A percentile compares a stretch with the other conserved stretches of the same genome.
phyloP scores from a whole-genome alignment of 2,797 vertebrate genomes.

The Erithacus rubecula region DNA sequence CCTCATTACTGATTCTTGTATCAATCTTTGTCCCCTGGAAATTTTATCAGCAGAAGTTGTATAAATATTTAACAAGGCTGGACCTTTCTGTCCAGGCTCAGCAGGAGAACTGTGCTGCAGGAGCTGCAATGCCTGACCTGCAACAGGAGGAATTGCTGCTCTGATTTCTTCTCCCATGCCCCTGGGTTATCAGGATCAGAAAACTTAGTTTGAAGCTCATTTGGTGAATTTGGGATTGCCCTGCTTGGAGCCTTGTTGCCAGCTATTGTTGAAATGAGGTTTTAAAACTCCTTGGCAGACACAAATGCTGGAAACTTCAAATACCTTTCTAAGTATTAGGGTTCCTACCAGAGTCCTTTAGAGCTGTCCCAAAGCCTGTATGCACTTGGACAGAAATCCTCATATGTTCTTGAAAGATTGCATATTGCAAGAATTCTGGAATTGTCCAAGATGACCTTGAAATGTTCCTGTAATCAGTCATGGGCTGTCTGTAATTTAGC shows the following conservation, averaged over 20 bases:
- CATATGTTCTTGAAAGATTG: neutral
- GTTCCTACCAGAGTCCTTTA: neutral
- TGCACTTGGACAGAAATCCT: neutral
- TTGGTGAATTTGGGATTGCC: neutral
- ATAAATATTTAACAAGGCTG: conserved; percentile 49
- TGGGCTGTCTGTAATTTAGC: neutral
- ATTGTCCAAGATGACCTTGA: neutral
- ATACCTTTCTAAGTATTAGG: neutral
- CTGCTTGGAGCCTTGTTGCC: neutral
- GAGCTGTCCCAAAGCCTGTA: neutral
- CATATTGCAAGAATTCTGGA: neutral
- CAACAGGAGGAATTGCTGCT: neutral
- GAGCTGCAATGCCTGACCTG: neutral
- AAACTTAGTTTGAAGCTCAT: neutral
- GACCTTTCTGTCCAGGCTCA: neutral
- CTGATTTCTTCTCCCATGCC: neutral
- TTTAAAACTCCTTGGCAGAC: neutral
- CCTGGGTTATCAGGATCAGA: neutral
- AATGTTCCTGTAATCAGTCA: neutral
- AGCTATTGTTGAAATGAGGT: neutral
- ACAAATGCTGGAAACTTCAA: neutral
- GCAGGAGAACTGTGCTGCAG: neutral
- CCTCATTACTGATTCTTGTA: conserved; percentile 41
- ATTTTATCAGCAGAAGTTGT: conserved; percentile 33
- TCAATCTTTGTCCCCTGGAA: conserved; percentile 61